Conservation (phyloP, 2,113 vertebrate species). For the Cinclus cinclus region DNA sequence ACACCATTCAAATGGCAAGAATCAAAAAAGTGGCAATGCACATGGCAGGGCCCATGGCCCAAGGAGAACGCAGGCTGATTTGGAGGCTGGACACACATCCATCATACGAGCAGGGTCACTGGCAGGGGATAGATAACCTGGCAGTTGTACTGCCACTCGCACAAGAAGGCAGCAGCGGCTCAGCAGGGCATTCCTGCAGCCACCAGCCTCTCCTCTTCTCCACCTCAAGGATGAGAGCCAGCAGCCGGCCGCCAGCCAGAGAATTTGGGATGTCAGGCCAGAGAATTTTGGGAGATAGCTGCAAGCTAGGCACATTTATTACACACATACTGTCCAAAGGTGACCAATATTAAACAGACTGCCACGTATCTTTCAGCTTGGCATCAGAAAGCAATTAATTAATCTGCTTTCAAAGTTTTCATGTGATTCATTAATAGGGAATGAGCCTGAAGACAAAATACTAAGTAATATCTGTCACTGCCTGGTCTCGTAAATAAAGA, state of each 20-base stretch:
- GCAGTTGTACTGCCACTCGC: rapidly evolving
- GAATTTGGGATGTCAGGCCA: not conserved
- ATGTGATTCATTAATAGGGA: not conserved
- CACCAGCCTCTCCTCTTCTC: not conserved
- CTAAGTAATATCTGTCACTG: not conserved
- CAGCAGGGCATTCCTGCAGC: not conserved
- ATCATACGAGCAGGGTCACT: not conserved
- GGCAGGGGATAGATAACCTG: not conserved
- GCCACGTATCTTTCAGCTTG: not conserved
- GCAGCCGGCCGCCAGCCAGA: not conserved
- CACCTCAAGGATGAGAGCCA: rapidly evolving
- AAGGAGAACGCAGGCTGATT: not conserved
- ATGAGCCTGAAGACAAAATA: not conserved
- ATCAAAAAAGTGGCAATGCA: not conserved
- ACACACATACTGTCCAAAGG: not conserved
- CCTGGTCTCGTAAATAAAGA: not conserved
- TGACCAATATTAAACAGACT: not conserved
- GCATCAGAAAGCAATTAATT: slow-evolving; percentile 13
- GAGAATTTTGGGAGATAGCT: not conserved
- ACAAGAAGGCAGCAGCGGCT: not conserved
- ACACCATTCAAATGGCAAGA: not conserved
- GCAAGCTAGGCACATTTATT: not conserved
- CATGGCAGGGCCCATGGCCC: rapidly evolving
- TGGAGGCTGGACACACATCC: rapidly evolving
- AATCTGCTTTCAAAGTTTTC: not conserved